Evolutionary conservation across 1,140 invertebrate genomes (phyloP), one percentile per base, ranked within the genome.

Genomic region (Drosophila ercepeae): DNA sequence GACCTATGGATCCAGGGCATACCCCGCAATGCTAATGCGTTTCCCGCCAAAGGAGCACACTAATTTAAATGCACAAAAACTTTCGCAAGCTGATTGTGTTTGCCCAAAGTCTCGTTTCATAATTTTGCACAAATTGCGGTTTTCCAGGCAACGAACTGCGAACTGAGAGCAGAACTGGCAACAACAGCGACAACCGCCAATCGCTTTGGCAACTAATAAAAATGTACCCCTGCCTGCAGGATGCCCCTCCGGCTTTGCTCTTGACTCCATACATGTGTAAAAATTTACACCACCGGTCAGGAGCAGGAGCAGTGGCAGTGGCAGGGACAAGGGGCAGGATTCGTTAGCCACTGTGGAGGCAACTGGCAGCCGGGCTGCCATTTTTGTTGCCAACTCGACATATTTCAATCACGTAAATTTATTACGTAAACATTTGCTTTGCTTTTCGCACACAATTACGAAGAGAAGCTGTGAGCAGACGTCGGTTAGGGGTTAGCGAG

Each of bases 401-500:
- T 90, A 90, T 90, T 90, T 90, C 89, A 90, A 90, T 90, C 89
- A 90, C 89, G 89, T 90, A 90, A 90, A 90, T 90, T 90, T 90
- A 90, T 90, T 90, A 90, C 81, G 89, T 86, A 89, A 90, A 90
- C 83, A 90, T 90, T 90, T 90, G 78, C 89, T 82, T 90, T 89
- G 81, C 86, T 89, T 89, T 89, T 86, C 78, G 73, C 74, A 84
- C 82, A 86, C 81, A 88, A 88, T 88, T 88, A 88, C 70, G 77
- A 67, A 18, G 60, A 13, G 36, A 16, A 39, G 4, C 36, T 39
- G 36, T 16, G 36, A 14, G 65, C 42, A 42, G 67, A 44, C 59
- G 57, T 5, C n/a, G 29, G 51, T 32, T 32, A 32, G 29, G 29
- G 29, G 23, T 3, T 25, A 8, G 9, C 8, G 21, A 39, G 16